Base-by-base conservation (phyloP, 2,113 vertebrate species). In the Lontra canadensis region DNA sequence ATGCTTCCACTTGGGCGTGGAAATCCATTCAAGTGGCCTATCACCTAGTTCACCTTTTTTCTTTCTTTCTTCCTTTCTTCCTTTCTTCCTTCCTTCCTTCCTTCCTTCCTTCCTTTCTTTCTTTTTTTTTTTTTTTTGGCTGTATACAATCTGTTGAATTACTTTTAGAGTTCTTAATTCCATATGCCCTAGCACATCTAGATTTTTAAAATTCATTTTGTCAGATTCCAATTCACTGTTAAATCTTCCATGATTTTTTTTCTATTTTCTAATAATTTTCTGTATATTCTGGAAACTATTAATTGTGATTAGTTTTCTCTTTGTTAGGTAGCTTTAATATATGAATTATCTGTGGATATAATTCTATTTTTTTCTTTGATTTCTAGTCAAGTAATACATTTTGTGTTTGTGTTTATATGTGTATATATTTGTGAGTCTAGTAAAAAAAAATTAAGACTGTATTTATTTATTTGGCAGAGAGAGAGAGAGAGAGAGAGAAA, bases 21-120 rank as follows among this genome's bases (percentile, higher is more conserved):
- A 52, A 52, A 52, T 52, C 52, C 52, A 52, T 69, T 49, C 2
- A 65, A 39, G 69, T 61, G 18, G 39, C 1, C 13, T 39, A 49
- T 49, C 23, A 61, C 81, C 42, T 39, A 73, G n/a, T 88, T 82
- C 34, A 61, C 13, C 49, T 6, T 1, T 25, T 59, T 25, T 6
- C 1, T 25, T 57, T 25, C 3, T 23, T 59, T 59, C 3, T 42
- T 61, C 31, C 21, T 36, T n/a, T 31, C 15, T 17, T 52, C 15
- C 13, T 49, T 6, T 1, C 13, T 25, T 36, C 5, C 78, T 49
- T 6, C 1, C 17, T 26, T 39, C 5, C 55, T 42, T 61, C 31
- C 29, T 36, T n/a, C 6, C 6, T 42, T 42, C 1, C 6, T 42
- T 6, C 1, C 18, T 59, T 10, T 6, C 1, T 25, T 23, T 25